Percentiles rank a stretch among this genome's conserved stretches.
These are phyloP conservation scores for Allygus modestus DNA, from an alignment of 2,888 invertebrate species.

Conservation along the genomic window DNA sequence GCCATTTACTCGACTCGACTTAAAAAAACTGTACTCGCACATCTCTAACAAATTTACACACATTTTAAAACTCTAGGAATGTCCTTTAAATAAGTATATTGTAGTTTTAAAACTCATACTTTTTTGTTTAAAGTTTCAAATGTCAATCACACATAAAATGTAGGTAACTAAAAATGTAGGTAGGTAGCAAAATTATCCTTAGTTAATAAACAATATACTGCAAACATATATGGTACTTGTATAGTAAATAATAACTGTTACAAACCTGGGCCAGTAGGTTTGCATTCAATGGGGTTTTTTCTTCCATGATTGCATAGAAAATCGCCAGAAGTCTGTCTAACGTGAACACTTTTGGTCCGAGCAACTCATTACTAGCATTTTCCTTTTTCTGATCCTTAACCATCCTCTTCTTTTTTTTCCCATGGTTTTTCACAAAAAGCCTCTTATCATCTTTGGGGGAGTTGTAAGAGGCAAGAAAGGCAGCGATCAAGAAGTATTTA, in stretches of 20 bases:
- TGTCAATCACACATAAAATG: no score
- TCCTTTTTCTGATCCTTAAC: constrained; percentile 76
- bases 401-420: constrained; percentile 83
- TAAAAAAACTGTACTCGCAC: no score
- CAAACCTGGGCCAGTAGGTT: constrained; percentile 87
- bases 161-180: no score
- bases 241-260: background rate
- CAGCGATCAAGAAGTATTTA: constrained; percentile 92
- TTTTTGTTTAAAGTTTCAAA: no score
- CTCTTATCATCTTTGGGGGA: constrained; percentile 92
- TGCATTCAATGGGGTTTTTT: constrained; percentile 90
- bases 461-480: constrained; percentile 95
- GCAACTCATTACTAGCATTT: constrained; percentile 80
- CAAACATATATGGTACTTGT: no score
- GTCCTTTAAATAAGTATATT: no score
- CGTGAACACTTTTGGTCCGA: constrained; percentile 91
- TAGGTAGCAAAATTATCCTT: no score
- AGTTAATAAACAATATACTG: no score
- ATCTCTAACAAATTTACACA: no score
- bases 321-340: constrained; percentile 91
- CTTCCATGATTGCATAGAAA: constrained; percentile 92
- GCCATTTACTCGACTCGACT: no score
- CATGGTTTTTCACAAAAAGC: constrained; percentile 89
- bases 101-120: no score
- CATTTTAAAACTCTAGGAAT: no score